Evolutionary conservation across 1,140 invertebrate genomes (phyloP), one percentile per base, ranked within the genome.

Genomic region (Drosophila nannoptera): DNA sequence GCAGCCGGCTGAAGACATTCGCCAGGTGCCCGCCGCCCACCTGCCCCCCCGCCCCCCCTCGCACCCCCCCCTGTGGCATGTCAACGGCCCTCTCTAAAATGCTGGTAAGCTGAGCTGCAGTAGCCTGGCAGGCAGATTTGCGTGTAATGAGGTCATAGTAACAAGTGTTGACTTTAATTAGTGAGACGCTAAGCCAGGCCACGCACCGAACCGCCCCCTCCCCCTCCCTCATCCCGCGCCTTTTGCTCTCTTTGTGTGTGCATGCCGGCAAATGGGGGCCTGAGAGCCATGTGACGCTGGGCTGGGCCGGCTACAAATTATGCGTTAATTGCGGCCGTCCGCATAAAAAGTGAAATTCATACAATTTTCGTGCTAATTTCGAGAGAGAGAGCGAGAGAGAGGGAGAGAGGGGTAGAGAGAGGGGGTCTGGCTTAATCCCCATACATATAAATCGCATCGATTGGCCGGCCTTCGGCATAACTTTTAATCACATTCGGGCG

Each of bases 111-210:
- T 60, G 43, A 70, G 50, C 50, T 33, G 22, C 33, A 16, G 46
- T 42, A 54, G 48, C 50, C 48, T 45, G 42, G 58, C 36, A 50
- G 65, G 69, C 73, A 76, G 76, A 80, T 84, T 81, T 84, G 73
- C 71, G 73, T 71, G 70, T 84, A 84, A 84, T 84, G 81, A 84
- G 81, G 81, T 84, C 81, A 77, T 86, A 81, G 73, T 80, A 75
- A 80, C 81, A 78, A 84, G 81, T 86, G 81, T 84, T 84, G 81
- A 86, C 81, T 86, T 84, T 84, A 84, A 84, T 84, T 84, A 84
- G 81, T 80, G 80, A 64, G 64, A 59, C 52, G 38, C 45, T 50
- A 22, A 22, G 22, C 22, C 59, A 4, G 6, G 5, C n/a, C 11
- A 4, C 9, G 5, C 33, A n/a, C n/a, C n/a, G n/a, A n/a, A n/a